Conservation (phyloP, 2,888 invertebrate species). For the Papilio demoleus region DNA sequence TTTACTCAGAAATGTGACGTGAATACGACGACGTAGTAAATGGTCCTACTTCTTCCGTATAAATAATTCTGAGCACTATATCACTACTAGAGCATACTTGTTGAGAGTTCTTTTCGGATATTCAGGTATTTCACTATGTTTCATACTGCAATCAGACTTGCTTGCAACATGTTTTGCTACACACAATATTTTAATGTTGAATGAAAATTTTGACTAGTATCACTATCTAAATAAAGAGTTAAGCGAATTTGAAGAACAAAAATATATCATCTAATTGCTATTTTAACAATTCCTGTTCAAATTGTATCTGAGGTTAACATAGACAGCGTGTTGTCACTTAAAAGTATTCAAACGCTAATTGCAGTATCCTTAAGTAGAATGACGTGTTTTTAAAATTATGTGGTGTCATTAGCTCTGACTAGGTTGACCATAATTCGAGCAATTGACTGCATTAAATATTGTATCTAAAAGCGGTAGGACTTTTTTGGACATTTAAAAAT, state of each 20-base stretch:
- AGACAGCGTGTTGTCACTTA: neutral
- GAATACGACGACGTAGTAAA: slow-evolving; percentile 2
- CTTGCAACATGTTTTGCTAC: neutral
- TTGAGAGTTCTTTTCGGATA: too few relatives aligned
- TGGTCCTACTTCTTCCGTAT: slow-evolving; percentile 1
- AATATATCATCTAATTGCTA: neutral
- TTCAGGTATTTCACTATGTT: too few relatives aligned
- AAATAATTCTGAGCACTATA: neutral
- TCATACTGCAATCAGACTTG: too few relatives aligned
- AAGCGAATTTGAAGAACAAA: neutral
- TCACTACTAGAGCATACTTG: too few relatives aligned
- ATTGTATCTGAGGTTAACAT: neutral
- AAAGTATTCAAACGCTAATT: slow-evolving; percentile 37
- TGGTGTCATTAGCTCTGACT: slow-evolving; percentile 31
- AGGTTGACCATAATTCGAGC: slow-evolving; percentile 30
- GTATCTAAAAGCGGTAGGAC: too few relatives aligned
- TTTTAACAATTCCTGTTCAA: neutral
- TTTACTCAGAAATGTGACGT: neutral
- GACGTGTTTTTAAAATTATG: slow-evolving; percentile 35
- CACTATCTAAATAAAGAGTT: neutral
- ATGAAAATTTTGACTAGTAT: neutral
- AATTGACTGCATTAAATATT: too few relatives aligned
- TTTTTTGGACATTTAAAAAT: too few relatives aligned
- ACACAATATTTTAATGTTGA: neutral
- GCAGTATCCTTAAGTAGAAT: slow-evolving; percentile 31